A percentile compares a stretch with the other conserved stretches of the same genome.
These are phyloP conservation scores for Craseonycteris thonglongyai DNA, from an alignment of 2,113 vertebrate genomes.

Conservation along the genomic window DNA sequence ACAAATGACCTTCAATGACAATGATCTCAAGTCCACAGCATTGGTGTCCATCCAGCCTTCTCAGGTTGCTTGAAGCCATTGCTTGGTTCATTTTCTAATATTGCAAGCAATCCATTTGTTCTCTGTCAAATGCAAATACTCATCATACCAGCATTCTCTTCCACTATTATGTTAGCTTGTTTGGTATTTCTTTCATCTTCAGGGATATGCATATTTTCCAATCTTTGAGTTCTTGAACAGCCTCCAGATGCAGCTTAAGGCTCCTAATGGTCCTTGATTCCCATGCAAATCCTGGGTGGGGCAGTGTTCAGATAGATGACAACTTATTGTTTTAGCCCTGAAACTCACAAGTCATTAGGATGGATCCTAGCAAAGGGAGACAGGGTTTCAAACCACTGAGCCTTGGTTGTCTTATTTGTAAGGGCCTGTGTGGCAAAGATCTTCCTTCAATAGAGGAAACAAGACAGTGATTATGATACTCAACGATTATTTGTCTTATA, in stretches of 20 bases:
- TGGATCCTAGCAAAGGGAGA: background rate
- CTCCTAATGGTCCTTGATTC: background rate
- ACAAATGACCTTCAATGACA: background rate
- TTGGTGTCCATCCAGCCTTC: background rate
- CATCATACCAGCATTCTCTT: background rate
- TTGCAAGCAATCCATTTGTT: background rate
- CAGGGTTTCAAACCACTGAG: background rate
- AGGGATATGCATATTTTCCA: background rate
- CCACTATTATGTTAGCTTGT: background rate
- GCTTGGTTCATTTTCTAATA: too few species aligned
- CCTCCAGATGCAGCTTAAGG: background rate
- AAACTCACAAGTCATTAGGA: background rate
- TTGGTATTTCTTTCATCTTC: background rate
- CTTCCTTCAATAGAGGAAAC: background rate
- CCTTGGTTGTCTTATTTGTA: background rate
- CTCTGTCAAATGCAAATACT: background rate
- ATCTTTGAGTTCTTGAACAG: background rate
- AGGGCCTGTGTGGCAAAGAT: background rate
- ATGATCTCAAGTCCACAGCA: background rate
- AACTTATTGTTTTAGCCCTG: background rate
- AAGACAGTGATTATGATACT: background rate
- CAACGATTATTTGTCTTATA: background rate
- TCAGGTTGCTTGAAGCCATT: background rate
- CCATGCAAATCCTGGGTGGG: background rate
- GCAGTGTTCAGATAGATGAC: background rate